Conservation (phyloP, 2,113 vertebrate genomes). For the Tenebrosternarchus preto region DNA sequence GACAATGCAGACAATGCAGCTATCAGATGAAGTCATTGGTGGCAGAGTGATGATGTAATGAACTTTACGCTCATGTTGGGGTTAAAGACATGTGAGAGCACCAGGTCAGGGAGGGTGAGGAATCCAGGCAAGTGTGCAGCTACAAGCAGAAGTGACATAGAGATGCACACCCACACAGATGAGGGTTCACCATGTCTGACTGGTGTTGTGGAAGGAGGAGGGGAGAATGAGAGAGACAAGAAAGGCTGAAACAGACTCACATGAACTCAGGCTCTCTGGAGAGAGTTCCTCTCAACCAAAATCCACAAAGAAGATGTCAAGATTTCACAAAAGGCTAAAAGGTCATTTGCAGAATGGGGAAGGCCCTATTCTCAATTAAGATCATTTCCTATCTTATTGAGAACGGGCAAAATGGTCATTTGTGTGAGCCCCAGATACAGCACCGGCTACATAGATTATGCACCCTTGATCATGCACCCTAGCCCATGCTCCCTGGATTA, state of each 20-base stretch:
- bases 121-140: background rate
- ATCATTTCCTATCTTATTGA: background rate
- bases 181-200: background rate
- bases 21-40: constrained; percentile 8
- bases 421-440: background rate
- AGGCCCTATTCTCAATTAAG: background rate
- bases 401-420: background rate
- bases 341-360: background rate
- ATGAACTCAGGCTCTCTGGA: background rate
- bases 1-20: background rate
- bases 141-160: background rate
- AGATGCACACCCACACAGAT: background rate
- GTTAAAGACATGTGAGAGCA: background rate
- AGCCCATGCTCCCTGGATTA: no score
- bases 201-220: background rate
- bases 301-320: background rate
- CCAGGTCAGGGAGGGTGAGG: background rate
- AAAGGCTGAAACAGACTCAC: background rate
- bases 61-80: constrained; percentile 2
- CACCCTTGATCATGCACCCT: no score
- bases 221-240: background rate
- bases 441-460: background rate
- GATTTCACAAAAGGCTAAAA: background rate
- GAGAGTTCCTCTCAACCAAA: background rate
- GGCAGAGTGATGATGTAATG: constrained; percentile 29